These are phyloP conservation scores for Clarias macrocephalus DNA, from an alignment of 2,113 vertebrate genomes.

Conservation along the genomic window DNA sequence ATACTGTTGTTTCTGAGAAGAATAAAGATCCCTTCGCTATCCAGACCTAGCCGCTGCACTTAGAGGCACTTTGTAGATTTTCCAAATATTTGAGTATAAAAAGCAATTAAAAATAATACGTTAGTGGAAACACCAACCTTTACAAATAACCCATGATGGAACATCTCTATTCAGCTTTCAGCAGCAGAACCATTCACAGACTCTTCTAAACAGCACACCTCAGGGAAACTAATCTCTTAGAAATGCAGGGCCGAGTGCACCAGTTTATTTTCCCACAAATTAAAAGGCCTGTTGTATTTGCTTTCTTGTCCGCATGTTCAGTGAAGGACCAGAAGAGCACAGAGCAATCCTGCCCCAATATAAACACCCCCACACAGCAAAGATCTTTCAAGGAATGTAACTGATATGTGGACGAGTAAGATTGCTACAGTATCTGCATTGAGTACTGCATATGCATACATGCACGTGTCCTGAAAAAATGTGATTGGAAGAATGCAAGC, in stretches of 20 bases:
- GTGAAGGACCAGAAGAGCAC: constrained; percentile 25
- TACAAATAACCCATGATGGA: constrained; percentile 62
- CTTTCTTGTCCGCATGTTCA: constrained; percentile 42
- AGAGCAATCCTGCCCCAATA: constrained; percentile 54
- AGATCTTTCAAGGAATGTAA: constrained; percentile 54
- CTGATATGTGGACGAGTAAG: constrained; percentile 5
- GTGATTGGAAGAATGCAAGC: background rate
- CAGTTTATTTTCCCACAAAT: constrained; percentile 68
- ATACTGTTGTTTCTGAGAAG: constrained; percentile 4
- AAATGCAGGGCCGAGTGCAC: constrained; percentile 50
- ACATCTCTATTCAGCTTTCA: constrained; percentile 52
- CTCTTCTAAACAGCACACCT: constrained; percentile 41
- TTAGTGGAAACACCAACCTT: constrained; percentile 68
- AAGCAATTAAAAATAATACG: constrained; percentile 69
- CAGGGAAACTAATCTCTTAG: constrained; percentile 53
- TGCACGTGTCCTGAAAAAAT: background rate
- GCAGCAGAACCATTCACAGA: constrained; percentile 46
- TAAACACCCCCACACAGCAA: constrained; percentile 46
- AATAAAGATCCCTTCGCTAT: background rate
- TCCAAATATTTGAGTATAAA: constrained; percentile 69
- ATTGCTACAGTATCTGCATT: background rate
- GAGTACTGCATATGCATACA: constrained; percentile 16
- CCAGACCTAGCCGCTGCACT: background rate
- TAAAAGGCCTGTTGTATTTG: constrained; percentile 59
- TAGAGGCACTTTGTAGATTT: constrained; percentile 51